Base-by-base conservation (phyloP, 2,797 vertebrate genomes). In the Tapirus indicus region DNA sequence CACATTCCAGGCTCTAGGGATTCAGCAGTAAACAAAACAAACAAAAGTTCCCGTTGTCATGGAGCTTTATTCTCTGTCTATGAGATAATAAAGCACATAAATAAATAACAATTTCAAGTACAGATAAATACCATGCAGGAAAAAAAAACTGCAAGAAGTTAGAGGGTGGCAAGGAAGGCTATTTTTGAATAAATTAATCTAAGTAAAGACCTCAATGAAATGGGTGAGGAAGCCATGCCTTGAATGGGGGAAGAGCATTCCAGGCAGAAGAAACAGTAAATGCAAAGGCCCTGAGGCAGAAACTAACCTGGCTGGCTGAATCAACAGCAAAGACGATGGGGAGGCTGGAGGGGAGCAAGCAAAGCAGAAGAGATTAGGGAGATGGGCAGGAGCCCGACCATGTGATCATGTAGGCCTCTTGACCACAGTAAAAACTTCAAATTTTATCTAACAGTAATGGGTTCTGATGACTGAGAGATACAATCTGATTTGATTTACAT, bases 81-180 rank as follows among this genome's bases (percentile, higher is more conserved):
- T 35, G 25, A 97, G 75, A 86, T 49, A 83, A 75, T 27, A 52
- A 74, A 64, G 18, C 20, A 71, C 7, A n/a, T 82, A 47, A 91
- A 87, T 77, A 87, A 78, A 69, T n/a, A 60, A 82, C 16, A 80
- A 88, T 54, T 92, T 96, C 88, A 95, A 95, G 83, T 92, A 82
- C 47, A 82, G 44, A 35, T 84, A 84, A 90, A 49, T 58, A 54
- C 54, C 12, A 32, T 7, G 14, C 7, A 38, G 21, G 54, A 8
- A 47, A 41, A 75, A 87, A 85, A 66, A 69, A 62, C 49, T 74
- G 21, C 27, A 74, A 96, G 41, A 92, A 74, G 60, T 84, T 41
- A 84, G 41, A 94, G 20, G 38, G 74, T 78, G 29, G 91, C 27
- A 21, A 60, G 60, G 29, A 77, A 74, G 44, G 47, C 47, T 77